Conservation (phyloP, 2,113 vertebrate species). For the Pseudorectes ferrugineus region DNA sequence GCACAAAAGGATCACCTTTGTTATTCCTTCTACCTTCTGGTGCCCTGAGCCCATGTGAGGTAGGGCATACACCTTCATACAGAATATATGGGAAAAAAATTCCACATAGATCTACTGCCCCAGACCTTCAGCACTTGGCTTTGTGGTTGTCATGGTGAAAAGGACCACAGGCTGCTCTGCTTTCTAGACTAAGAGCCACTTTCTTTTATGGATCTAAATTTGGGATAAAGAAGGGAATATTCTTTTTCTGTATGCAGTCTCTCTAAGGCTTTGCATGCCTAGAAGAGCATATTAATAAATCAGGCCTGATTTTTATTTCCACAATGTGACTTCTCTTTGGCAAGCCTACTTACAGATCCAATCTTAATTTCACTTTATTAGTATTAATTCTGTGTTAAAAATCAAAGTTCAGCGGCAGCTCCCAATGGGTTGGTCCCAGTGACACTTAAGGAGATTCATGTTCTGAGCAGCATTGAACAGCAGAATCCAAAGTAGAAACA, state of each 20-base stretch:
- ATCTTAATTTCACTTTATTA: not conserved
- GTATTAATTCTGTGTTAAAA: not conserved
- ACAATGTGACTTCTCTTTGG: not conserved
- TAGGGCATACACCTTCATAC: fast-evolving
- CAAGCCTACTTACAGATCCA: not conserved
- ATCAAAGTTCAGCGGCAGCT: not conserved
- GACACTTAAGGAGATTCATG: not conserved
- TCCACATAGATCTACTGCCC: not conserved
- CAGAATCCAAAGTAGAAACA: not conserved
- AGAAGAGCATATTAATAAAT: not conserved
- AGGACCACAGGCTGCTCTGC: not conserved
- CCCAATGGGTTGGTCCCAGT: not conserved
- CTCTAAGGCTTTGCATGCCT: not conserved
- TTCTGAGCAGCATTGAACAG: not conserved
- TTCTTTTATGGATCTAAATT: not conserved
- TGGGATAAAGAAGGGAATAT: not conserved
- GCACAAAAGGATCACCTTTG: not conserved
- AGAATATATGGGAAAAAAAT: not conserved
- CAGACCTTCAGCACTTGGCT: not conserved
- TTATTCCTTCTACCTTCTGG: not conserved
- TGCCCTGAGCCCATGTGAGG: not conserved
- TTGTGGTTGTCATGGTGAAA: not conserved
- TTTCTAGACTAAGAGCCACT: not conserved
- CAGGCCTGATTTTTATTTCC: not conserved
- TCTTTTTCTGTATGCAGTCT: not conserved